Conservation (phyloP, 2,797 vertebrate species). For the Anniella stebbinsi region DNA sequence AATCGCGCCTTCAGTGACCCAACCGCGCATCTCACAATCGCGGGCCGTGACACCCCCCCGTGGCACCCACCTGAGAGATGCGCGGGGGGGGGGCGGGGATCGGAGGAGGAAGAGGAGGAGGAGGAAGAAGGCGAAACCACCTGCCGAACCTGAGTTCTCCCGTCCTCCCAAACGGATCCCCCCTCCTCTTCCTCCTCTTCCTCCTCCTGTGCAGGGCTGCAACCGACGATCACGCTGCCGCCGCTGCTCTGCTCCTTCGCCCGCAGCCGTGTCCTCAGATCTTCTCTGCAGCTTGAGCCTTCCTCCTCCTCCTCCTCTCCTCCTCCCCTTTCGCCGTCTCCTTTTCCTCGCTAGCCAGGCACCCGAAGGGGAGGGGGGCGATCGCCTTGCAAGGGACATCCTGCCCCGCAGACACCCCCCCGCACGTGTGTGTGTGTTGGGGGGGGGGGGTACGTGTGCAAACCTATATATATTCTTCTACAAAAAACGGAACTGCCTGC, state of each 20-base stretch:
- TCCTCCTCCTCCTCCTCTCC: constrained; percentile 18
- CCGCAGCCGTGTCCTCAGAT: constrained; percentile 30
- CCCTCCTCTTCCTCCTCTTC: not conserved
- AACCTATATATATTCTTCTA: too few relatives aligned
- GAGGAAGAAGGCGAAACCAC: not conserved
- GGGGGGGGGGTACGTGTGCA: too few relatives aligned
- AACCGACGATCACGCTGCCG: not conserved
- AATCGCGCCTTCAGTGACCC: not conserved
- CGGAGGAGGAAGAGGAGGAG: not conserved
- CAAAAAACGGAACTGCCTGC: not conserved
- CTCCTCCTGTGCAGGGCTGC: not conserved
- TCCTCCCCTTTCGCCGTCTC: too few relatives aligned
- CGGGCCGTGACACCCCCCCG: not conserved
- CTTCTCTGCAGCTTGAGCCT: constrained; percentile 37
- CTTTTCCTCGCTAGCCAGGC: not conserved
- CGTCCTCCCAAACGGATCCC: not conserved
- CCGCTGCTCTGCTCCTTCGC: not conserved
- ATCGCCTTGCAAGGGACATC: too few relatives aligned
- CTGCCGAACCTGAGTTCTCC: not conserved
- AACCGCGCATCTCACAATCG: constrained; percentile 32
- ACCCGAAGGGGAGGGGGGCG: not conserved
- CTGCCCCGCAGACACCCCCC: too few relatives aligned
- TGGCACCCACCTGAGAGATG: not conserved
- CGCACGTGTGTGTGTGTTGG: not conserved
- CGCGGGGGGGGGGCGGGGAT: not conserved